Evolutionary conservation across 1,140 invertebrate species (phyloP).

Genomic region (Carposina sasakii): DNA sequence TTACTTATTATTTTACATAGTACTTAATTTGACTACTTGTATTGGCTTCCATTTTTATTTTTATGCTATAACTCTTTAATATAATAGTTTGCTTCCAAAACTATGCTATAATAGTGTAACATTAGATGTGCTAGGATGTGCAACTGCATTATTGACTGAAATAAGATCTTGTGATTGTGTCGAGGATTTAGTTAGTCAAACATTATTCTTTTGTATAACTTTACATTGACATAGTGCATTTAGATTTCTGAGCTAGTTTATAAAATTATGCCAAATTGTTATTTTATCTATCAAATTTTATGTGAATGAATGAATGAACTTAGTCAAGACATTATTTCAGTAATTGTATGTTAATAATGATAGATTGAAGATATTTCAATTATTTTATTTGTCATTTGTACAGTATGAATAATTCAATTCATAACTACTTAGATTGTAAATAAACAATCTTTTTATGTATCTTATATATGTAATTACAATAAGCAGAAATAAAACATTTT

Average conservation of each 20-base stretch:
- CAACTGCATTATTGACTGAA: conserved; percentile 59
- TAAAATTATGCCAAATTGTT: conserved; percentile 66
- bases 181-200: conserved; percentile 60
- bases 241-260: conserved; percentile 59
- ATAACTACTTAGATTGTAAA: conserved; percentile 48
- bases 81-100: conserved; percentile 60
- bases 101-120: conserved; percentile 53
- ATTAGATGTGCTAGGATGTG: conserved; percentile 49
- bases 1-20: conserved; percentile 14
- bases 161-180: conserved; percentile 63
- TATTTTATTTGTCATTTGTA: conserved; percentile 26
- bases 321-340: too few species aligned
- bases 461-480: conserved; percentile 52
- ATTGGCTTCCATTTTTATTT: conserved; percentile 51
- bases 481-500: conserved; percentile 70
- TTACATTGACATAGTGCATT: conserved; percentile 60
- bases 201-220: conserved; percentile 50
- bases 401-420: conserved; percentile 44
- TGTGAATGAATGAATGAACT: conserved; percentile 22
- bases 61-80: conserved; percentile 39
- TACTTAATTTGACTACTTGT: conserved; percentile 27
- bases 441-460: conserved; percentile 64
- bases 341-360: too few species aligned
- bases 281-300: conserved; percentile 58
- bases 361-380: conserved; percentile 14